Evolutionary conservation across 92 coral and sea anemone genomes (phyloP).

Genomic region (Pocillopora grandis): DNA sequence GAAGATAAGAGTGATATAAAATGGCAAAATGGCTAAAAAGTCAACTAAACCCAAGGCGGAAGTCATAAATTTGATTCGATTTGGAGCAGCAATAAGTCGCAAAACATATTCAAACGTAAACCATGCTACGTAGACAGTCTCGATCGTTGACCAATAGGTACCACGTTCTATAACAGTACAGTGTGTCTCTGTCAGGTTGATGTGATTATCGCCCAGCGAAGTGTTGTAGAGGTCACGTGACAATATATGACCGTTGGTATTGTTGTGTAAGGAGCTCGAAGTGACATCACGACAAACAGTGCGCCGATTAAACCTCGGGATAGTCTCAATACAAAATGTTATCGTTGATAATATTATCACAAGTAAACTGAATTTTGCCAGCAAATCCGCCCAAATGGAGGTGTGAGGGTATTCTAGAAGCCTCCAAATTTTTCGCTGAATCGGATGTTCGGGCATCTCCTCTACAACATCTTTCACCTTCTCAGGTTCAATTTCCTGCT

Average conservation of each 20-base stretch:
- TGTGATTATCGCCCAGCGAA: neutral
- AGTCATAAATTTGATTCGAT: constrained; percentile 54
- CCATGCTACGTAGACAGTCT: constrained; percentile 79
- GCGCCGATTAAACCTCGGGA: constrained; percentile 44
- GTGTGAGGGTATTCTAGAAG: constrained; percentile 85
- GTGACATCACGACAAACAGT: constrained; percentile 33
- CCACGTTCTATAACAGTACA: constrained; percentile 33
- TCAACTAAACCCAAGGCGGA: constrained; percentile 87
- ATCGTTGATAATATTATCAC: constrained; percentile 75
- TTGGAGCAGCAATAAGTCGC: constrained; percentile 71
- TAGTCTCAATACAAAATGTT: constrained; percentile 84
- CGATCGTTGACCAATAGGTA: constrained; percentile 70
- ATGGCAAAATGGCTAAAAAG: constrained; percentile 81
- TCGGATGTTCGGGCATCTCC: constrained; percentile 43
- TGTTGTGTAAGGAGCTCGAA: constrained; percentile 7
- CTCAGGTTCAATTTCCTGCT: constrained; percentile 71
- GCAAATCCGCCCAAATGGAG: constrained; percentile 61
- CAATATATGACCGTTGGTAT: neutral
- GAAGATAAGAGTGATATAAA: constrained; percentile 62
- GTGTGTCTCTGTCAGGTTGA: constrained; percentile 10
- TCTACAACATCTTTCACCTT: neutral
- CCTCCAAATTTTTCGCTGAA: constrained; percentile 70
- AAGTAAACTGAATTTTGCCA: constrained; percentile 74
- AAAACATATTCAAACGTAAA: constrained; percentile 83
- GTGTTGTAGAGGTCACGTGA: neutral